phyloP scores from a whole-genome alignment of 1,140 invertebrate genomes.

The Amphibalanus amphitrite region DNA sequence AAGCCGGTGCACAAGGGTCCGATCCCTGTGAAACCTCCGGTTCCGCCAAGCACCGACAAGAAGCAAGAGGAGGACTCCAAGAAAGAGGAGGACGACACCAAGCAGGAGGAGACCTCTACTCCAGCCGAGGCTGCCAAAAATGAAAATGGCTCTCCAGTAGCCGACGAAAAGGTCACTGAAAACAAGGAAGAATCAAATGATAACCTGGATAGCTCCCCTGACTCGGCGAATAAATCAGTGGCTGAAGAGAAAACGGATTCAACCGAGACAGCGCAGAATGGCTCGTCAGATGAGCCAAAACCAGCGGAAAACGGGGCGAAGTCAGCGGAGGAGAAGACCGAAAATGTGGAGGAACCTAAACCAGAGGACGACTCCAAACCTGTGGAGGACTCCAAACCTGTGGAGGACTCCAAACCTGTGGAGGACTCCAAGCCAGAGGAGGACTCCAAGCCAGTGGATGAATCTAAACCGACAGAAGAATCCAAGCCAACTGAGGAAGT shows the following conservation, averaged over 20 bases:
- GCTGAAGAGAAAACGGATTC: no score
- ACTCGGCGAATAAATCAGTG: neutral
- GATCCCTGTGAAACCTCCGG: neutral
- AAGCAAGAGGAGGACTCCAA: neutral
- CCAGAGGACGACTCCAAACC: neutral
- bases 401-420: neutral
- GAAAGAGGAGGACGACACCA: neutral
- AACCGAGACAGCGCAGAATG: no score
- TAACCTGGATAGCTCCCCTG: neutral
- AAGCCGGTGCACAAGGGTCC: neutral
- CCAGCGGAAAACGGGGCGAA: neutral
- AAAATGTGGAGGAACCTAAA: no score
- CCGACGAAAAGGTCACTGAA: neutral
- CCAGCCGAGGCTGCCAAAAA: neutral
- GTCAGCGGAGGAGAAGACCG: no score
- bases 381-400: neutral
- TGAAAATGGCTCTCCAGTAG: neutral
- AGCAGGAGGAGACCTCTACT: neutral
- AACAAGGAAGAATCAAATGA: neutral
- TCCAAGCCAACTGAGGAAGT: neutral
- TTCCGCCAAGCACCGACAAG: neutral
- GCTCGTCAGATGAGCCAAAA: neutral
- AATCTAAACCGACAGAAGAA: no score
- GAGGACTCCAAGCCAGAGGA: slow-evolving; percentile 2
- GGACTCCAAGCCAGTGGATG: no score